Base-by-base conservation (phyloP, 2,797 vertebrate genomes). In the Anas georgica region DNA sequence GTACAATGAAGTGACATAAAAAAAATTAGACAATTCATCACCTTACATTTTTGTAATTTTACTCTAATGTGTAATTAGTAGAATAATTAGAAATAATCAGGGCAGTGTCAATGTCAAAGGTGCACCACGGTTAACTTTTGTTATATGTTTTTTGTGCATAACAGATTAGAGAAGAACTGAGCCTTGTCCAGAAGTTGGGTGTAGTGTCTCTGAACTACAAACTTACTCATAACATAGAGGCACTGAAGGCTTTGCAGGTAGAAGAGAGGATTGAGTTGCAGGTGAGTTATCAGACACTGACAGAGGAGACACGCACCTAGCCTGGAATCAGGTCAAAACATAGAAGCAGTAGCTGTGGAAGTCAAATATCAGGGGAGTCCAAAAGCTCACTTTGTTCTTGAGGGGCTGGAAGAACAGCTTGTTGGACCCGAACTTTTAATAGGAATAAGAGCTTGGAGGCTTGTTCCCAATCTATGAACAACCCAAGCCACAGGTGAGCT, bases 101-200 rank as follows among this genome's bases (percentile, higher is more conserved):
- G 50, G 28, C 60, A 68, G 7, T 39, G 17, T 59, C 37, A 17
- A 0, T 82, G 23, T 82, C 80, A 83, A 63, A 56, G 10, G 17
- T 63, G 22, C 74, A 41, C 52, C 50, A 31, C 46, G 23, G n/a
- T 55, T 86, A 84, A 73, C 45, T 70, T 86, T 23, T 69, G 22
- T 55, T 9, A 1, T 62, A 12, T 83, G 92, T 84, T 87, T 31
- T 81, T 77, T 62, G 67, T 23, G 63, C 64, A 56, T 68, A 88
- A 54, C 96, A 98, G 98, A 74, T 98, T 16, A 97, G 58, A 17
- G 97, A 98, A 88, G 98, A 98, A 59, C 62, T 98, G 83, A 97
- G 58, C 16, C 95, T 98, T 60, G 72, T 94, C 82, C 97, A 83
- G 86, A 94, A 77, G 12, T 12, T 89, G 25, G 96, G 95, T 41